These are phyloP conservation scores for Leptopilina clavipes DNA, from an alignment of 1,140 invertebrate species.

Conservation along the genomic window DNA sequence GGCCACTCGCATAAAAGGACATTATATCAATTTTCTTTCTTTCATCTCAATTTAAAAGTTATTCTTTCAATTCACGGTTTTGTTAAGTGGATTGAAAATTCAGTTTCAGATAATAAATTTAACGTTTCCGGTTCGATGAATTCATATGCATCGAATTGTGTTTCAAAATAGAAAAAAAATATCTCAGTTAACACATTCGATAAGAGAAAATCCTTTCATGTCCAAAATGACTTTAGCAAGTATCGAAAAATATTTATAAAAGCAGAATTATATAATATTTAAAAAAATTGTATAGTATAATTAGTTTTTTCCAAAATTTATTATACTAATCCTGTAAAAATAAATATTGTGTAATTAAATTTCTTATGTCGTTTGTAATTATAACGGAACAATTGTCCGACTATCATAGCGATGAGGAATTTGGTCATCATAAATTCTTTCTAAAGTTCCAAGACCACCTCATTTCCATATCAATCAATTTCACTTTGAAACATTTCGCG, in stretches of 20 bases:
- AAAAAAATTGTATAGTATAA: no score
- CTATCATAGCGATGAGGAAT: background rate
- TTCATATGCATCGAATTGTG: no score
- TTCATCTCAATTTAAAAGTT: background rate
- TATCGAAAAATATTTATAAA: no score
- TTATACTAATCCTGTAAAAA: no score
- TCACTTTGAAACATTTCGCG: background rate
- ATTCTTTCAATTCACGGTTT: background rate
- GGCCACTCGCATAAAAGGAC: background rate
- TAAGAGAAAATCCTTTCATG: no score
- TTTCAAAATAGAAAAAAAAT: no score
- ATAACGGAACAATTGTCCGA: background rate
- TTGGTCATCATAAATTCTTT: background rate
- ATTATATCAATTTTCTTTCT: background rate
- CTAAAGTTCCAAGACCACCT: conserved; percentile 2
- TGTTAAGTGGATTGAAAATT: background rate
- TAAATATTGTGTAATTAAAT: no score
- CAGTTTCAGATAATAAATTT: background rate
- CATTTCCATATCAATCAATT: conserved; percentile 9
- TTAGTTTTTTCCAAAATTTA: no score
- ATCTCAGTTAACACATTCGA: no score
- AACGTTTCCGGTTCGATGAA: background rate
- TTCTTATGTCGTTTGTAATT: background rate
- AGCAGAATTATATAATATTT: no score
- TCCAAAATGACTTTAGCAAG: no score